Evolutionary conservation across 2,888 invertebrate species (phyloP).

Genomic region (Carterocephalus palaemon): DNA sequence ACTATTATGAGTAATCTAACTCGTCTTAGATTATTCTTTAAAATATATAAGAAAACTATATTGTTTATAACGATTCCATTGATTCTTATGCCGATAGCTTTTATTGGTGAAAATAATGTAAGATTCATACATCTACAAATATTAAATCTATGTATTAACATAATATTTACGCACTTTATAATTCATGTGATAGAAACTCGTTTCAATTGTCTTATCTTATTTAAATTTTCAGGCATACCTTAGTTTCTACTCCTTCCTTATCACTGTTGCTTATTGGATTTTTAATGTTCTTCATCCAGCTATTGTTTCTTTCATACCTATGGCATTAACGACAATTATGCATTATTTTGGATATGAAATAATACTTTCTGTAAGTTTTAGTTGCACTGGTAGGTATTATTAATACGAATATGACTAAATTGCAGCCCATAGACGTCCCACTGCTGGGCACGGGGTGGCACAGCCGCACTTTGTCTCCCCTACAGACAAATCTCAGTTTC

Average conservation of each 20-base stretch:
- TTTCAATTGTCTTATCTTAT: too few species aligned
- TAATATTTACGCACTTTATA: too few species aligned
- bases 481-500: too few species aligned
- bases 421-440: too few species aligned
- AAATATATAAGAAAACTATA: slow-evolving; percentile 50
- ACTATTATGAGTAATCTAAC: slow-evolving; percentile 47
- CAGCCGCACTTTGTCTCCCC: too few species aligned
- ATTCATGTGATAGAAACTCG: too few species aligned
- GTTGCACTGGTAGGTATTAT: neutral
- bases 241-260: slow-evolving; percentile 52
- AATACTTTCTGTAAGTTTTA: slow-evolving; percentile 10
- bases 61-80: slow-evolving; percentile 48
- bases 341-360: slow-evolving; percentile 10
- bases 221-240: slow-evolving; percentile 36
- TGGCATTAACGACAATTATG: slow-evolving; percentile 45
- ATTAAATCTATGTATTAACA: neutral
- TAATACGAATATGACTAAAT: too few species aligned
- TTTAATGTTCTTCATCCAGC: slow-evolving; percentile 52
- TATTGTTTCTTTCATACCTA: slow-evolving; percentile 45
- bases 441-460: too few species aligned
- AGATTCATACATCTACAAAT: slow-evolving; percentile 30
- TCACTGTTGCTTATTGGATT: slow-evolving; percentile 48
- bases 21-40: slow-evolving; percentile 44
- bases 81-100: slow-evolving; percentile 47
- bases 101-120: slow-evolving; percentile 46